These are phyloP conservation scores for Ptychoptera contaminata DNA, from an alignment of 2,888 invertebrate species.

Conservation along the genomic window DNA sequence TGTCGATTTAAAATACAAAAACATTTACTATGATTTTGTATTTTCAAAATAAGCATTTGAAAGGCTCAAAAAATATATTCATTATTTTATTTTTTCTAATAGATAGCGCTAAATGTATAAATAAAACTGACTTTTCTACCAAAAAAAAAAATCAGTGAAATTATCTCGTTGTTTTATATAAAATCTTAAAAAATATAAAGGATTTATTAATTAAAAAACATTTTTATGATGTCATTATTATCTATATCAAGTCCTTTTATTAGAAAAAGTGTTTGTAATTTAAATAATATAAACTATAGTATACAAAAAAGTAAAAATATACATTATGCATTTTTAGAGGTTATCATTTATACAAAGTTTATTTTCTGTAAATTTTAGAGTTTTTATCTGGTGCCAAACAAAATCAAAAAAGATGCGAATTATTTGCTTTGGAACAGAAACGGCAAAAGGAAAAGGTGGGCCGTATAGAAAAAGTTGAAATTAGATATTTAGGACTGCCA, in stretches of 20 bases:
- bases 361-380: constrained; percentile 21
- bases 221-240: too few relatives aligned
- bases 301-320: not conserved
- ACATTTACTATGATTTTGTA: too few relatives aligned
- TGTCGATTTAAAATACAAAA: too few relatives aligned
- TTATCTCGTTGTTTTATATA: too few relatives aligned
- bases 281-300: not conserved
- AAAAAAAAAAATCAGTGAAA: too few relatives aligned
- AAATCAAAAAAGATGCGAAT: constrained; percentile 41
- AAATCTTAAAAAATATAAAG: too few relatives aligned
- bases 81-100: too few relatives aligned
- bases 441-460: constrained; percentile 59
- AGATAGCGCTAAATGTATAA: too few relatives aligned
- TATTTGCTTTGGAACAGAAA: constrained; percentile 64
- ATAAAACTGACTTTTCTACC: too few relatives aligned
- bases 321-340: not conserved
- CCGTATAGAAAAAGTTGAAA: constrained; percentile 81
- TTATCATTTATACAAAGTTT: not conserved
- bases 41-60: too few relatives aligned
- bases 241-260: not conserved
- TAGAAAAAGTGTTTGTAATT: not conserved
- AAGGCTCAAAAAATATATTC: too few relatives aligned
- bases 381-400: constrained; percentile 36
- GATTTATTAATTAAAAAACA: too few relatives aligned
- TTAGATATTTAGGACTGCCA: constrained; percentile 59